Evolutionary conservation across 1,140 invertebrate species (phyloP).

Genomic region (Diorhabda carinulata): DNA sequence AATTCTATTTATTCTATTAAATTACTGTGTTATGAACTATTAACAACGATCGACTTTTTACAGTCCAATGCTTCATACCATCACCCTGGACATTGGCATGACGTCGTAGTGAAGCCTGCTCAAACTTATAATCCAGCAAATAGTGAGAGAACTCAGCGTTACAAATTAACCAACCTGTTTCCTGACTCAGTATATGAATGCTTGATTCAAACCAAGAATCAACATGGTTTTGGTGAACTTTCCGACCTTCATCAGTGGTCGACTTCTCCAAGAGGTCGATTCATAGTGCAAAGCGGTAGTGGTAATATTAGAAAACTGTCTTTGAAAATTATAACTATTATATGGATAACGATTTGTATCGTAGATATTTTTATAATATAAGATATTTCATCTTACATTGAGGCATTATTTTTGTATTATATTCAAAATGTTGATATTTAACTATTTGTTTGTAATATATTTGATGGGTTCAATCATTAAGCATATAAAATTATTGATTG

Average conservation of each 20-base stretch:
- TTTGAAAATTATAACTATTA: not conserved
- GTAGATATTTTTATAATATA: not conserved
- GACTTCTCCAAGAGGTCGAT: constrained; percentile 37
- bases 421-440: no score
- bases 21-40: not conserved
- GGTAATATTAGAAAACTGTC: not conserved
- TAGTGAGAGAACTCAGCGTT: constrained; percentile 39
- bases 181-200: constrained; percentile 61
- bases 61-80: constrained; percentile 71
- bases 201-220: constrained; percentile 62
- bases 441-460: no score
- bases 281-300: constrained; percentile 22
- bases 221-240: constrained; percentile 64
- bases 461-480: no score
- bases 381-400: no score
- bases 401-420: no score
- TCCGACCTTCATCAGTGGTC: constrained; percentile 46
- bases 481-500: no score
- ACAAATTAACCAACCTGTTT: constrained; percentile 52
- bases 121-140: constrained; percentile 42
- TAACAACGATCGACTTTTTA: constrained; percentile 17
- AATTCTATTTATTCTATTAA: not conserved
- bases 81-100: constrained; percentile 69
- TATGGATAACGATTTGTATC: not conserved
- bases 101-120: constrained; percentile 50